Evolutionary conservation across 2,888 invertebrate genomes (phyloP), one percentile per base, ranked within the genome.

Genomic region (Hyppa rectilinea): DNA sequence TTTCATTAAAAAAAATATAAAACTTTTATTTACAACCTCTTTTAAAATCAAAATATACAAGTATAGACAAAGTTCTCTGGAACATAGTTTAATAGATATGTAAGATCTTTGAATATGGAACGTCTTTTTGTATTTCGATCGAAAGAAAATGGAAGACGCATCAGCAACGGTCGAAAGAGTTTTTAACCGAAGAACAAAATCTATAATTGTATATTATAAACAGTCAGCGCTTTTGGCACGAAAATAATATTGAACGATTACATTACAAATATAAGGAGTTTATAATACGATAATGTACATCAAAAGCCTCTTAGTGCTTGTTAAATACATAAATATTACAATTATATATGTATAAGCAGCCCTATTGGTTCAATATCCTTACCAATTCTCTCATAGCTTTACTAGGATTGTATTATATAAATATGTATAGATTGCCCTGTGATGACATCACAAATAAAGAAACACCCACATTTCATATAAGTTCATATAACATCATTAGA

Each of bases 151-250:
- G 26, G 26, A 74, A 55, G 43, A 73, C 55, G 40, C 17, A 49
- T 31, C 9, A 6, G n/a, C n/a, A 40, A n/a, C n/a, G 29, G 14
- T 12, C 14, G 4, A 17, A 20, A 2, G 12, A 29, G 4, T 47
- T 38, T 58, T 38, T 10, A 29, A 4, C 12, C 62, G 68, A 76
- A 73, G 65, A 79, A 62, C 53, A 36, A 47, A 56, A 66, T 68
- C 64, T 58, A 61, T 68, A 63, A 34, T 55, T 60, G 26, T 67
- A 76, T 55, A 77, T 68, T 75, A 53, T 75, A 72, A 74, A 82
- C 82, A 87, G 76, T 85, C 84, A 63, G 85, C 83, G 81, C 83
- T 81, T 86, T 90, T 90, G 89, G 90, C 89, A 90, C 90, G 52
- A 81, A 88, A 85, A 87, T 72, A 82, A 85, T 84, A 80, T 79